Base-by-base conservation (phyloP, 2,797 vertebrate genomes). In the Coilia nasus region DNA sequence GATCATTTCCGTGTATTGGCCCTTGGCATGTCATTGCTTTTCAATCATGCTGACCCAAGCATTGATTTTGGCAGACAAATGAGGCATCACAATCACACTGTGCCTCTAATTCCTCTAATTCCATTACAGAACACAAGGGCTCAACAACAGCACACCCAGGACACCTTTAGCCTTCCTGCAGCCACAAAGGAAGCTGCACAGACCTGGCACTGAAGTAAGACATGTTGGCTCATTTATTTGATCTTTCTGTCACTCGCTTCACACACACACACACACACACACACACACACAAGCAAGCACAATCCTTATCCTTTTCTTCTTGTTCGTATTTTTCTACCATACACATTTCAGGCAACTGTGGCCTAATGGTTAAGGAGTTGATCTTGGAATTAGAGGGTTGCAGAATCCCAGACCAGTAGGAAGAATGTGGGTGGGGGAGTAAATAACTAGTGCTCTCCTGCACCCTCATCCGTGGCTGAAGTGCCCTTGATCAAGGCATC, bases 1-100 rank as follows among this genome's bases (percentile, higher is more conserved):
- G 23, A 41, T 56, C 54, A 59, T 78, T 56, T 57, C 82, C 83
- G 35, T 82, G 81, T 85, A 87, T 81, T 85, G 78, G 83, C 44
- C 25, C 46, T 71, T 59, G 81, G 31, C 62, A 83, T 81, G 75
- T 86, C 86, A 81, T 28, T 44, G 83, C 46, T 25, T 71, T 84
- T 89, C 83, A 87, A 85, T 90, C 83, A 86, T 81, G 54, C 56
- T 64, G 60, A 50, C 47, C 84, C 75, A 86, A 83, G 84, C 83
- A 86, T 88, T 88, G 86, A 87, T 86, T 87, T 86, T 87, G 90
- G 87, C 85, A 60, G 44, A 44, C 47, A 78, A 89, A 83, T 44
- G 82, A 19, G 50, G 57, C 54, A 75, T 85, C 83, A 86, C 86
- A 87, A 83, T 87, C 84, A 35, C 83, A 81, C 83, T 81, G 75